A percentile compares a stretch with the other conserved stretches of the same genome.
phyloP scores from a whole-genome alignment of 2,888 invertebrate species.

The Griposia aprilina region DNA sequence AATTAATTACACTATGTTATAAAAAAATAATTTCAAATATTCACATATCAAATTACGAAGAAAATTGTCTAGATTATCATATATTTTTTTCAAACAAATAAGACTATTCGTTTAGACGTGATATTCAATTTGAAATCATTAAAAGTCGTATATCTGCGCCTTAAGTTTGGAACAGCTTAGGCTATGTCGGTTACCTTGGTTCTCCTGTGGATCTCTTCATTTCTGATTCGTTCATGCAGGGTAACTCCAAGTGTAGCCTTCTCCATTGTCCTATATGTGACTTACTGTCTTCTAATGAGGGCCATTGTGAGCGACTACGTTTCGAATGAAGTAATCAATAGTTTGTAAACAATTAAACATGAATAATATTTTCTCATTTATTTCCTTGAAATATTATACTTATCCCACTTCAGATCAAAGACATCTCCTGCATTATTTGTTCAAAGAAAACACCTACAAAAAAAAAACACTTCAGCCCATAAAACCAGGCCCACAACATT shows the following conservation, averaged over 20 bases:
- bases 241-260: neutral
- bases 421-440: neutral
- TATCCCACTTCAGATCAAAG: neutral
- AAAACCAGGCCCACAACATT: constrained; percentile 47
- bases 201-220: neutral
- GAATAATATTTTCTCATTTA: neutral
- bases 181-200: neutral
- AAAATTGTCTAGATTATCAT: too few species aligned
- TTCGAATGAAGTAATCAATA: neutral
- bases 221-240: neutral
- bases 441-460: constrained; percentile 6
- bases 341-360: neutral
- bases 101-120: too few species aligned
- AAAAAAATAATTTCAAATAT: too few species aligned
- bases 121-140: too few species aligned
- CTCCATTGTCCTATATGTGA: neutral
- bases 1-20: too few species aligned
- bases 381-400: neutral
- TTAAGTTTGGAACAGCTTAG: neutral
- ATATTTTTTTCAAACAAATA: too few species aligned
- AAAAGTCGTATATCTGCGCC: too few species aligned
- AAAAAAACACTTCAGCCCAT: neutral
- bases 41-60: too few species aligned
- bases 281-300: neutral
- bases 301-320: neutral